phyloP scores from a whole-genome alignment of 1,140 invertebrate genomes.

The Monochamus saltuarius region DNA sequence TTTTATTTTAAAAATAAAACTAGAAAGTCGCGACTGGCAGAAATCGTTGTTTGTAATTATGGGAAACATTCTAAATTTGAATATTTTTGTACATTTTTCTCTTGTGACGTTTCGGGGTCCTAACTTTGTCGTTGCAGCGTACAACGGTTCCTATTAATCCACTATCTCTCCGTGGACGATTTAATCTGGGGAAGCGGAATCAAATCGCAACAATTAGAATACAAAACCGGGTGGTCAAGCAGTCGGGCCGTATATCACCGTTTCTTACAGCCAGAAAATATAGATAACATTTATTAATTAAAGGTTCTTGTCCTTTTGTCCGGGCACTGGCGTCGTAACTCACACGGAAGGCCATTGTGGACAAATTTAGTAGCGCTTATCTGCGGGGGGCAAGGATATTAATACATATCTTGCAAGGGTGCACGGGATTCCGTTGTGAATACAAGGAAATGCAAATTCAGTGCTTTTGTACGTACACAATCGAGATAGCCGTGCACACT shows the following conservation, averaged over 20 bases:
- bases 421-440: no score
- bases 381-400: slow-evolving; percentile 9
- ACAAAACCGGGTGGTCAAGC: slow-evolving; percentile 21
- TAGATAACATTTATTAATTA: slow-evolving; percentile 24
- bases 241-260: slow-evolving; percentile 5
- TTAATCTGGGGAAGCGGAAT: slow-evolving; percentile 24
- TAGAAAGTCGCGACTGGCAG: no score
- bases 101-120: no score
- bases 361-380: slow-evolving; percentile 14
- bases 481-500: no score
- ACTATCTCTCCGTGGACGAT: slow-evolving; percentile 6
- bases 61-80: no score
- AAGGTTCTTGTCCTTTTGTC: slow-evolving; percentile 14
- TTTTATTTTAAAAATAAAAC: no score
- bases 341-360: slow-evolving; percentile 5
- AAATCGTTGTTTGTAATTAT: no score
- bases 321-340: background rate
- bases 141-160: no score
- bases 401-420: background rate
- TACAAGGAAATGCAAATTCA: no score
- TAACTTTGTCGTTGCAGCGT: no score
- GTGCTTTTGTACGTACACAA: no score
- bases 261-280: slow-evolving; percentile 19
- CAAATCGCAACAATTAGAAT: slow-evolving; percentile 26
- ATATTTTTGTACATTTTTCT: no score